A percentile compares a stretch with the other conserved stretches of the same genome.
phyloP scores from a whole-genome alignment of 2,797 vertebrate genomes.

The Hemitrygon akajei region DNA sequence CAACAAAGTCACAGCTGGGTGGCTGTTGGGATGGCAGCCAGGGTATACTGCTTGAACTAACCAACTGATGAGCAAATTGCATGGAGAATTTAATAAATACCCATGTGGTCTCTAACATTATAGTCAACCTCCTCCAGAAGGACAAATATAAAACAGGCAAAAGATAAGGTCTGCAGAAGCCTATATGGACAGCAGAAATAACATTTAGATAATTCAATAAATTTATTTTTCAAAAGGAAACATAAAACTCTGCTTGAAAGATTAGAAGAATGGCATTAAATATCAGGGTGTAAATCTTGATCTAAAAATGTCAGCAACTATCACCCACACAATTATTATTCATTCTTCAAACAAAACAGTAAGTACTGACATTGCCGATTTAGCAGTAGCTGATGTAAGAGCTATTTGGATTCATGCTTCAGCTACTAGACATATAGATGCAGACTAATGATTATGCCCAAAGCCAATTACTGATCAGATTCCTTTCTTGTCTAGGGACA shows the following conservation, averaged over 20 bases:
- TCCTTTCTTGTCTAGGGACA: not conserved
- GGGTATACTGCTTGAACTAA: not conserved
- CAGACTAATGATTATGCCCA: not conserved
- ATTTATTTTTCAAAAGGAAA: not conserved
- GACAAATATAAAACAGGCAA: not conserved
- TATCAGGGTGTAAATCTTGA: not conserved
- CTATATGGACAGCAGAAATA: not conserved
- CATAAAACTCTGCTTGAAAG: not conserved
- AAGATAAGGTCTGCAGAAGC: not conserved
- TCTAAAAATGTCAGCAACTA: not conserved
- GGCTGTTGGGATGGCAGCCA: not conserved
- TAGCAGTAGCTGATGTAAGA: not conserved
- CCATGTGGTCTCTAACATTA: not conserved
- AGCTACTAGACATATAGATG: not conserved
- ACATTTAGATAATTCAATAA: not conserved
- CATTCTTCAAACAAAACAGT: not conserved
- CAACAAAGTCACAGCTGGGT: not conserved
- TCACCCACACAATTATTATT: slow-evolving; percentile 2
- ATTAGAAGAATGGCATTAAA: not conserved
- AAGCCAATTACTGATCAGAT: not conserved
- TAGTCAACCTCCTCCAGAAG: not conserved
- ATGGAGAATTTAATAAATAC: not conserved
- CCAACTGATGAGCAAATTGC: not conserved
- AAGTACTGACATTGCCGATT: not conserved
- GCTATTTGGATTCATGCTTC: not conserved